Evolutionary conservation across 2,797 vertebrate genomes (phyloP), one percentile per base, ranked within the genome.

Genomic region (Halcyon smyrnensis): DNA sequence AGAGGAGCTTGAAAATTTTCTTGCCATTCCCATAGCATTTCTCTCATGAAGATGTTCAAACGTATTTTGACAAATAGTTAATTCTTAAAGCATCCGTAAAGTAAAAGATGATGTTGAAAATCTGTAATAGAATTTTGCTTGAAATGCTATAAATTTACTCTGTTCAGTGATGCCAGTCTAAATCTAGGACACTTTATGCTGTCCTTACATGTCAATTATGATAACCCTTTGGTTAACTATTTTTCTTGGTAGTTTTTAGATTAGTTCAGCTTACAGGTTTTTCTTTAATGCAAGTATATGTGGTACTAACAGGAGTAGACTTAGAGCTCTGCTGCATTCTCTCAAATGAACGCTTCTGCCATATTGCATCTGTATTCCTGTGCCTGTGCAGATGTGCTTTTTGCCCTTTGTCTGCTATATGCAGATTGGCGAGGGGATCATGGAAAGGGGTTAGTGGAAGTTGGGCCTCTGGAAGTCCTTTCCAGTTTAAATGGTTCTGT

Each of bases 141-240:
- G 36, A 65, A 43, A 27, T 77, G 21, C 1, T 68, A 7, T 14
- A 48, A 68, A n/a, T 19, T 45, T 84, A 32, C 5, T 76, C 53
- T 50, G 12, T 69, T 67, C 56, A 19, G 1, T 51, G 20, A 43
- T 23, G 11, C 12, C 16, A 25, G 6, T 56, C 46, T 86, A 56
- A 90, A 74, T 41, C 13, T 53, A 51, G 9, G 19, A 34, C 39
- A n/a, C 9, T 20, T 62, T 9, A 80, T 46, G 3, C 19, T 43
- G 6, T 65, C 21, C 39, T 85, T 54, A 12, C 3, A 7, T 63
- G 8, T 84, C 39, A 28, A 1, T 63, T 84, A 39, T 2, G 0
- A 16, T 69, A 28, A 65, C 8, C 6, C 25, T 87, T 57, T 3
- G 2, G 14, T 74, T 80, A 70, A 25, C 3, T 0, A 0, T 71